Evolutionary conservation across 2,888 invertebrate species (phyloP).

Genomic region (Cepaea hortensis): DNA sequence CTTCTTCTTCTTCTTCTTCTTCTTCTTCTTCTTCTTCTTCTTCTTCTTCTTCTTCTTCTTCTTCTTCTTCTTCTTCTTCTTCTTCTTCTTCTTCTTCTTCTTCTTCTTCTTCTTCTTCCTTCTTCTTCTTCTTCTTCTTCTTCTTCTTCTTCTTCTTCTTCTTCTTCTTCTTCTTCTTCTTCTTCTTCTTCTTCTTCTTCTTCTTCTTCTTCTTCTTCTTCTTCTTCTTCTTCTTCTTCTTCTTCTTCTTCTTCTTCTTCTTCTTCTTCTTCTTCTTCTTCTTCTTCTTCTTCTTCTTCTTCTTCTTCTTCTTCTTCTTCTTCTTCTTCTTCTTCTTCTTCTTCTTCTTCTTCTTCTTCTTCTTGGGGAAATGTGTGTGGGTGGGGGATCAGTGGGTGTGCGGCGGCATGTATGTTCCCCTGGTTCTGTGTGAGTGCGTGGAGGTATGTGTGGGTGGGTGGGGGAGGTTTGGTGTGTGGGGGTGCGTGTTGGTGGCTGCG

Average conservation of each 20-base stretch:
- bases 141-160: not conserved
- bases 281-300: not conserved
- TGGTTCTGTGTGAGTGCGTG: no score
- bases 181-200: constrained; percentile 6
- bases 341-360: not conserved
- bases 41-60: no score
- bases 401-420: no score
- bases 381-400: no score
- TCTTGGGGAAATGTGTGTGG: no score
- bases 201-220: not conserved
- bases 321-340: constrained; percentile 21
- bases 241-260: not conserved
- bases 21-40: no score
- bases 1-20: constrained; percentile 1
- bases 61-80: not conserved
- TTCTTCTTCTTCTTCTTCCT: constrained; percentile 10
- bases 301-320: constrained; percentile 20
- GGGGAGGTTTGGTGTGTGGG: no score
- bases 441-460: no score
- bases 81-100: not conserved
- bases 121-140: constrained; percentile 9
- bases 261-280: constrained; percentile 15
- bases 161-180: not conserved
- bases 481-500: no score
- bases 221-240: constrained; percentile 13